A percentile compares a stretch with the other conserved stretches of the same genome.
Evolutionary conservation across 2,113 vertebrate genomes (phyloP).

Genomic region (Sinocyclocheilus rhinocerous): DNA sequence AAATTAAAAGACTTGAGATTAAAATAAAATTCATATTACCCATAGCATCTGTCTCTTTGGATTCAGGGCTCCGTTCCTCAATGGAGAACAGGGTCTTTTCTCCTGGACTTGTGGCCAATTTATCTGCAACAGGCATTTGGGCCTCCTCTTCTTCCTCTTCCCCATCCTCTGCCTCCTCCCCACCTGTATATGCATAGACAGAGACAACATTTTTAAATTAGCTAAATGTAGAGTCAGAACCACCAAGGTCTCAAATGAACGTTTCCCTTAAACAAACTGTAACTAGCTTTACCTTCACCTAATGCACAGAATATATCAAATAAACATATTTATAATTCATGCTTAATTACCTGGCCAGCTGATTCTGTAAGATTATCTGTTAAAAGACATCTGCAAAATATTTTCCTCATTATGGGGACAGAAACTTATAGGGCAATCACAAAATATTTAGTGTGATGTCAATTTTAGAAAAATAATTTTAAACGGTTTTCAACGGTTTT

Average conservation of each 20-base stretch:
- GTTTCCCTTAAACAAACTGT: neutral
- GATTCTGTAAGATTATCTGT: neutral
- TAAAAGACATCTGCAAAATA: neutral
- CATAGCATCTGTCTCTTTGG: conserved; percentile 79
- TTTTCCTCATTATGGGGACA: neutral
- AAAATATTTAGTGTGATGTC: neutral
- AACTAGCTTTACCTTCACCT: no score
- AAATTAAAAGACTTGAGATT: no score
- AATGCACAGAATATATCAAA: neutral
- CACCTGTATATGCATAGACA: conserved; percentile 51
- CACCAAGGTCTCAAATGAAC: neutral
- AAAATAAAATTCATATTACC: conserved; percentile 58
- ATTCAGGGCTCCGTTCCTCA: conserved; percentile 68
- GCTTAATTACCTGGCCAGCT: neutral
- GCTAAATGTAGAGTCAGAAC: neutral
- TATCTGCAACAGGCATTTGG: conserved; percentile 74
- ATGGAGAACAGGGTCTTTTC: conserved; percentile 67
- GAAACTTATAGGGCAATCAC: neutral
- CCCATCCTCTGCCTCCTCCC: conserved; percentile 64
- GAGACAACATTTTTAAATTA: neutral
- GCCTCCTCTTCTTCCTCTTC: conserved; percentile 74
- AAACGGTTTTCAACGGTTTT: neutral
- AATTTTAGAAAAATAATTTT: neutral
- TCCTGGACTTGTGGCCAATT: conserved; percentile 71
- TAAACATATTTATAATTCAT: neutral